phyloP scores from a whole-genome alignment of 1,140 invertebrate genomes.

The Drosophila ficusphila region DNA sequence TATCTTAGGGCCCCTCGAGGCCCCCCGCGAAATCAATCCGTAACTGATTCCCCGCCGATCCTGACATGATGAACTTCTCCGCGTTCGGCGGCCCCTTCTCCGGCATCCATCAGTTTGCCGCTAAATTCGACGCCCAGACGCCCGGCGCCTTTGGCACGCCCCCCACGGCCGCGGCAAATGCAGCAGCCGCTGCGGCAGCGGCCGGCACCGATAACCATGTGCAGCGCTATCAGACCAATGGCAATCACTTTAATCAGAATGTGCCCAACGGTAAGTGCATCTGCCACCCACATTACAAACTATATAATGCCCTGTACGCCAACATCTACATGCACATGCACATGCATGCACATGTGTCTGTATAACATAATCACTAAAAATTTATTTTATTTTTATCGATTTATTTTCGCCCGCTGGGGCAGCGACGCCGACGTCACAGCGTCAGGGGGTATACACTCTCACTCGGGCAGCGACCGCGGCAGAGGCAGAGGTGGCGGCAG shows the following conservation, averaged over 20 bases:
- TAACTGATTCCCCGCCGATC: slow-evolving; percentile 24
- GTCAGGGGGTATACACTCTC: slow-evolving; percentile 49
- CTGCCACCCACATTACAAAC: slow-evolving; percentile 14
- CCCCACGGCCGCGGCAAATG: slow-evolving; percentile 55
- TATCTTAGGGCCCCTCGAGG: slow-evolving; percentile 13
- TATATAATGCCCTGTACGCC: neutral
- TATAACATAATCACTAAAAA: slow-evolving; percentile 82
- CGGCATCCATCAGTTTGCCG: slow-evolving; percentile 84
- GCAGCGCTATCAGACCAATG: slow-evolving; percentile 84
- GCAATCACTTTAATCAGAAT: slow-evolving; percentile 84
- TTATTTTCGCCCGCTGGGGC: slow-evolving; percentile 68
- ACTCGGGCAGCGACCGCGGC: slow-evolving; percentile 27
- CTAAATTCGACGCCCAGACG: slow-evolving; percentile 83
- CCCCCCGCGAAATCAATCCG: too few species aligned
- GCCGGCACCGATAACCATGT: slow-evolving; percentile 80
- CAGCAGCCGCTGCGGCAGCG: slow-evolving; percentile 70
- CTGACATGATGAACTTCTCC: slow-evolving; percentile 84
- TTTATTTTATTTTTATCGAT: slow-evolving; percentile 83
- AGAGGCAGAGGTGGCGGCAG: slow-evolving; percentile 8
- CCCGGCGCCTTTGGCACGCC: slow-evolving; percentile 82
- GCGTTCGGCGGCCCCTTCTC: slow-evolving; percentile 84
- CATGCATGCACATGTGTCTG: slow-evolving; percentile 50
- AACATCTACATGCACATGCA: slow-evolving; percentile 17
- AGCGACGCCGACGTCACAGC: slow-evolving; percentile 57
- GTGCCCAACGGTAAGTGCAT: slow-evolving; percentile 82